Base-by-base conservation (phyloP, 92 coral and sea anemone species). In the Siderastrea radians region DNA sequence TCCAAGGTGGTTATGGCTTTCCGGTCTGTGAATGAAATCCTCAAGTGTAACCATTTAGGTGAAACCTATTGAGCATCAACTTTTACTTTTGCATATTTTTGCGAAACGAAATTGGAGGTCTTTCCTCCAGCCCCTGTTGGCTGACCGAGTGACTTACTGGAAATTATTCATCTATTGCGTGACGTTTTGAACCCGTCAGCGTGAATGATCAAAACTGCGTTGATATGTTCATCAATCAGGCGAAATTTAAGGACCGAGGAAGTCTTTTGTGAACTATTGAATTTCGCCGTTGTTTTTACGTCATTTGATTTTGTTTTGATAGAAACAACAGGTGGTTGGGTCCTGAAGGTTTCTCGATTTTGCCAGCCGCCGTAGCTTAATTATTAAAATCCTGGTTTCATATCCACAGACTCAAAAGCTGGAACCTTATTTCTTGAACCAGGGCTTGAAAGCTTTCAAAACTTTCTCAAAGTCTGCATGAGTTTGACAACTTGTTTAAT, bases 281-380 rank as follows among this genome's bases (percentile, higher is more conserved):
- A 1, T 70, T 70, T 70, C 38, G 38, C 38, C 38, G 38, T 26
- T 26, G 38, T 26, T 26, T 26, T 26, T 26, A 26, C 45, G 49
- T 50, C 62, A 12, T 19, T 47, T 2, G 57, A 43, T 78, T 60
- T 62, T 78, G 70, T 47, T 78, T 48, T 78, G 57, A 54, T 60
- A 49, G 14, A 48, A 78, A 49, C 69, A 46, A 61, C 70, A 60
- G 55, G 82, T 78, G 71, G 53, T 62, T 78, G 45, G 16, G n/a
- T 62, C 57, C 5, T 3, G 71, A 3, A 47, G 15, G 44, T 64
- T 17, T 13, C n/a, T 17, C 14, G 54, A 4, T 12, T 71, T 71
- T 71, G 1, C 8, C 8, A 68, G 50, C 47, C 9, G 2, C 12
- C 11, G 1, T 46, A 38, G 49, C 13, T 68, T 4, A 68, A 68